These are phyloP conservation scores for Malurus elegans DNA, from an alignment of 2,113 vertebrate species.

Conservation along the genomic window DNA sequence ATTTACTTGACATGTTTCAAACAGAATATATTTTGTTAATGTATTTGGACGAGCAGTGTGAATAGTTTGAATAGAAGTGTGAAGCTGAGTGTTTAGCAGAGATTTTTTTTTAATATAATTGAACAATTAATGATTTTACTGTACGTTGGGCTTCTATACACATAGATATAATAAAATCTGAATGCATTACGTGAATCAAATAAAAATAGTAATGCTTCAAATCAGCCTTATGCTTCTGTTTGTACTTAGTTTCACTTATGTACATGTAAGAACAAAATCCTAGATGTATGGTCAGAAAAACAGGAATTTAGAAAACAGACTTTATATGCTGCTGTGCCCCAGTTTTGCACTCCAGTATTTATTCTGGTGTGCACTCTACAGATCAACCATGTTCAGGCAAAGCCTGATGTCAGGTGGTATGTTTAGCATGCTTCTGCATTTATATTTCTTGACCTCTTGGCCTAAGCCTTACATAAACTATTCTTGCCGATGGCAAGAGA, in stretches of 20 bases:
- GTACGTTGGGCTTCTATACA: neutral
- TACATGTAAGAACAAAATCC: neutral
- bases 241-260: neutral
- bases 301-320: neutral
- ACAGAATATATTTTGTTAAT: neutral
- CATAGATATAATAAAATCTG: neutral
- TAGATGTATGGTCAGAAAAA: neutral
- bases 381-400: constrained; percentile 9
- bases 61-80: neutral
- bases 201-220: neutral
- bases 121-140: neutral
- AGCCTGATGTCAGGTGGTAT: neutral
- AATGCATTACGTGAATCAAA: neutral
- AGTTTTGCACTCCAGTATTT: neutral
- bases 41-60: neutral
- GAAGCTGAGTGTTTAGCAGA: neutral
- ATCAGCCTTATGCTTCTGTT: neutral
- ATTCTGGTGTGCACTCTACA: neutral
- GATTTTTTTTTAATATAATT: neutral
- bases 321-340: neutral
- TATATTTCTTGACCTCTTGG: constrained; percentile 55
- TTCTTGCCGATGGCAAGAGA: constrained; percentile 63
- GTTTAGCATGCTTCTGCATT: constrained; percentile 60
- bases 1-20: constrained; percentile 13
- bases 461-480: constrained; percentile 63